These are phyloP conservation scores for Ophion costatus DNA, from an alignment of 2,888 invertebrate genomes.

Conservation along the genomic window DNA sequence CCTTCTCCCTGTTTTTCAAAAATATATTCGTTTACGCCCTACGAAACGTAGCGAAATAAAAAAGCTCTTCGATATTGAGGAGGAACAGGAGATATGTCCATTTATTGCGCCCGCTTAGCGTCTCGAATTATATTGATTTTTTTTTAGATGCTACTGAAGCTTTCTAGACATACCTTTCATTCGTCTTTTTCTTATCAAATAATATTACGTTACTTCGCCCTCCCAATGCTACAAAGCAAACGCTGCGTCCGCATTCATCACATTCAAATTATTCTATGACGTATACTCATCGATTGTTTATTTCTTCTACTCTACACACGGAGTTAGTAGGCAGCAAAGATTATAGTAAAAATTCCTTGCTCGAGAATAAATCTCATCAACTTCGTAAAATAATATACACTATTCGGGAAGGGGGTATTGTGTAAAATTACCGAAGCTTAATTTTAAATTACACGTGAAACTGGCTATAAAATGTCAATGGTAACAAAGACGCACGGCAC, in stretches of 20 bases:
- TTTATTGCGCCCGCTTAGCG: constrained; percentile 43
- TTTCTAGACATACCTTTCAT: constrained; percentile 6
- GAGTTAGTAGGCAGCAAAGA: neutral
- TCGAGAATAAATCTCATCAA: constrained; percentile 6
- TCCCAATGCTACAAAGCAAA: constrained; percentile 16
- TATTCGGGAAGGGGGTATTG: neutral
- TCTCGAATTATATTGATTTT: constrained; percentile 12
- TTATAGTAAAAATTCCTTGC: constrained; percentile 8
- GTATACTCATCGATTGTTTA: constrained; percentile 39
- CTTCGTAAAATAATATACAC: neutral
- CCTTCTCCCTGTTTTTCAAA: neutral
- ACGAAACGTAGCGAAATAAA: neutral
- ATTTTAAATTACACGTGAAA: too few species aligned
- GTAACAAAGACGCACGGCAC: neutral
- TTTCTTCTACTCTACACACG: constrained; percentile 30
- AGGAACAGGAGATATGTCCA: constrained; percentile 47
- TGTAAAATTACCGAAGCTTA: neutral
- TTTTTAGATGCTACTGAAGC: neutral
- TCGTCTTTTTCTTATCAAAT: neutral
- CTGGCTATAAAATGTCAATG: too few species aligned
- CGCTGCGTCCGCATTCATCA: neutral
- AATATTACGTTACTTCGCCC: constrained; percentile 13
- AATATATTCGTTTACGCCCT: neutral
- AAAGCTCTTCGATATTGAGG: neutral
- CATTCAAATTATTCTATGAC: constrained; percentile 48